Conservation (phyloP, 2,113 vertebrate genomes). For the Axis porcinus region DNA sequence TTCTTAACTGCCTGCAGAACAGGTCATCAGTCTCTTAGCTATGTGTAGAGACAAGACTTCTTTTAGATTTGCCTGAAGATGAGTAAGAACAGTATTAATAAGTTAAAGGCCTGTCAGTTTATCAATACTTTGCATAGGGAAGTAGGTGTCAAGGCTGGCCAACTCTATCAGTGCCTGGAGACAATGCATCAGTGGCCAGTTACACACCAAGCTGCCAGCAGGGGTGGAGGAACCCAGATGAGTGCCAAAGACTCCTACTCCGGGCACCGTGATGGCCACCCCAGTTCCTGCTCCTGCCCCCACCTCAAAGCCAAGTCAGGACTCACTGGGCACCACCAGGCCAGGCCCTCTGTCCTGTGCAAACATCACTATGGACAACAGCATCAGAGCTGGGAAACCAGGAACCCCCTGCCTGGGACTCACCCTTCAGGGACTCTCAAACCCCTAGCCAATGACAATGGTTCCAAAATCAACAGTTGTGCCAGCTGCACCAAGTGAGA, state of each 20-base stretch:
- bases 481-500: neutral
- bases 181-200: neutral
- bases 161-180: neutral
- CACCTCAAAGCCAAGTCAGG: neutral
- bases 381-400: neutral
- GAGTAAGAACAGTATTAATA: neutral
- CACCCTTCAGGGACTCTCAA: neutral
- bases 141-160: neutral
- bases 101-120: neutral
- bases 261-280: neutral
- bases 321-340: neutral
- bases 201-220: neutral
- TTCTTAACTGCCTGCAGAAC: neutral
- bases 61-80: neutral
- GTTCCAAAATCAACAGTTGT: neutral
- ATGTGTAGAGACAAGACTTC: neutral
- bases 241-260: neutral
- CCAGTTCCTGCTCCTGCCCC: neutral
- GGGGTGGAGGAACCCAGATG: neutral
- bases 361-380: neutral
- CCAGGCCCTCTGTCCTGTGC: neutral
- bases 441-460: neutral
- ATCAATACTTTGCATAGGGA: neutral
- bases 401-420: neutral
- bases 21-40: neutral